Conservation (phyloP, 2,888 invertebrate genomes). For the Stenodera caucasica region DNA sequence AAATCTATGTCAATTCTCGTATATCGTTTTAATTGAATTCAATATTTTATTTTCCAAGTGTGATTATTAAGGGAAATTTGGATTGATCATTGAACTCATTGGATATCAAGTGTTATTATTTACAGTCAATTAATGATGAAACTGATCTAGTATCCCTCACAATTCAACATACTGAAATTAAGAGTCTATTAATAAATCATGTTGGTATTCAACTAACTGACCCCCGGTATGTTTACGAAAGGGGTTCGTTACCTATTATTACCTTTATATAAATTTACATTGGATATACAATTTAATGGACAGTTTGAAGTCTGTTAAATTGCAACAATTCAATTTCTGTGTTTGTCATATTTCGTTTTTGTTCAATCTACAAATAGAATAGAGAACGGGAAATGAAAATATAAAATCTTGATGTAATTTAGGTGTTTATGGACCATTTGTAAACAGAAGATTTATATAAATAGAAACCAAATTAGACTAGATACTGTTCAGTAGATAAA, state of each 20-base stretch:
- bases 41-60: neutral
- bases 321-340: constrained; percentile 19
- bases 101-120: constrained; percentile 36
- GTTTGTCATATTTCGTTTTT: neutral
- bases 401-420: neutral
- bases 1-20: neutral
- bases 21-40: neutral
- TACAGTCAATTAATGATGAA: constrained; percentile 43
- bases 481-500: neutral
- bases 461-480: neutral
- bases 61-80: neutral
- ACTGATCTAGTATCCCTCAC: constrained; percentile 33
- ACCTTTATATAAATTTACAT: neutral
- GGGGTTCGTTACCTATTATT: constrained; percentile 21
- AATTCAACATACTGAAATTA: constrained; percentile 17
- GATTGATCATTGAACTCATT: neutral
- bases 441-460: neutral
- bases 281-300: constrained; percentile 9
- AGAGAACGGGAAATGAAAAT: neutral
- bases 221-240: constrained; percentile 31
- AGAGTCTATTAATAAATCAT: constrained; percentile 40
- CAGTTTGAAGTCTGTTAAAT: constrained; percentile 20
- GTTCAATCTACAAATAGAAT: neutral
- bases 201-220: constrained; percentile 27
- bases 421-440: neutral